Evolutionary conservation across 2,797 vertebrate genomes (phyloP).

Genomic region (Spea hammondii): DNA sequence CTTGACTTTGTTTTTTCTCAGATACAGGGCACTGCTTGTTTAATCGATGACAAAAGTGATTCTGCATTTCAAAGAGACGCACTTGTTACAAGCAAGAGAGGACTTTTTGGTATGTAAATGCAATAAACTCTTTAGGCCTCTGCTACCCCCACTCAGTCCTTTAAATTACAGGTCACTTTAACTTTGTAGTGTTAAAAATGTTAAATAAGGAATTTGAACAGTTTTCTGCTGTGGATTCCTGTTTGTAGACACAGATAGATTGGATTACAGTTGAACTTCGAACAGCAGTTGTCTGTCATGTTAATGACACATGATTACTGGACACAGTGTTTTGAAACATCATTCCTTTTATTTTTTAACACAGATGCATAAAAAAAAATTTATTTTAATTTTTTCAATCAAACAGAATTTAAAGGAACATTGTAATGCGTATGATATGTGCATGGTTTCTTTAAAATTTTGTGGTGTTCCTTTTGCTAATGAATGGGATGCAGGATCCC

Average conservation of each 20-base stretch:
- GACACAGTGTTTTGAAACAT: constrained; percentile 17
- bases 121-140: constrained; percentile 44
- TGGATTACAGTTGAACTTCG: constrained; percentile 54
- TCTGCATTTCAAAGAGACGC: constrained; percentile 61
- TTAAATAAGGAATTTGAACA: constrained; percentile 52
- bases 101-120: constrained; percentile 63
- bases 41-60: constrained; percentile 51
- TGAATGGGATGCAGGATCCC: too few relatives aligned
- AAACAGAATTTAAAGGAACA: too few relatives aligned
- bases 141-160: constrained; percentile 48
- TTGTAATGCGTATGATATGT: too few relatives aligned
- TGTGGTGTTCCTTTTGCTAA: too few relatives aligned
- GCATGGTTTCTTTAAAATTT: too few relatives aligned
- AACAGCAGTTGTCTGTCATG: constrained; percentile 48
- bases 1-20: constrained; percentile 33
- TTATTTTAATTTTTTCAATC: too few relatives aligned
- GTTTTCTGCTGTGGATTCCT: constrained; percentile 28
- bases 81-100: constrained; percentile 56
- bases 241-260: constrained; percentile 38
- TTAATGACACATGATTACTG: constrained; percentile 6
- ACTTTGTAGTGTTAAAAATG: constrained; percentile 56
- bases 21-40: constrained; percentile 41
- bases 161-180: constrained; percentile 56
- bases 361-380: too few relatives aligned
- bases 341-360: too few relatives aligned